phyloP scores from a whole-genome alignment of 2,888 invertebrate genomes.

The Mythimna vitellina region DNA sequence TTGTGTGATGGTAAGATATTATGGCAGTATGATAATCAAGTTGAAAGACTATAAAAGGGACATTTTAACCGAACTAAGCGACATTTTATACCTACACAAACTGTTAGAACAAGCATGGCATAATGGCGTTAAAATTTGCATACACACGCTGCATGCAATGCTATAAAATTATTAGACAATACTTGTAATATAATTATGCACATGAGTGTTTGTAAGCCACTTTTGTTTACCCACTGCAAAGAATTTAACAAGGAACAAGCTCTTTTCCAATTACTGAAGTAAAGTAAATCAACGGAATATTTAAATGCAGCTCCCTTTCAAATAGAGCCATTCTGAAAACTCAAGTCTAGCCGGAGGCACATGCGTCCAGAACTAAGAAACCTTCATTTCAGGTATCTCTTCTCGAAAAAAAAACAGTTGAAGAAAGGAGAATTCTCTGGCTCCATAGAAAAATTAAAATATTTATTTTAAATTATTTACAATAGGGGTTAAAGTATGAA shows the following conservation, averaged over 20 bases:
- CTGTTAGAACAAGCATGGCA: not conserved
- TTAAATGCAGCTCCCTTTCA: not conserved
- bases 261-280: not conserved
- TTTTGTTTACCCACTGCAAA: not conserved
- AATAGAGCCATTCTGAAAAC: not conserved
- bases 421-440: too few species aligned
- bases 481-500: too few species aligned
- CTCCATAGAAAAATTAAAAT: too few species aligned
- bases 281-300: not conserved
- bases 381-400: too few species aligned
- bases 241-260: not conserved
- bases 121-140: slow-evolving; percentile 23
- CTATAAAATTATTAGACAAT: slow-evolving; percentile 24
- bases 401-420: too few species aligned
- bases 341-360: not conserved
- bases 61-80: not conserved
- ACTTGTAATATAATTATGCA: not conserved
- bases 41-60: not conserved
- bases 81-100: not conserved
- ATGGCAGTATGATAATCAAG: not conserved
- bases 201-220: slow-evolving; percentile 1
- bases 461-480: too few species aligned
- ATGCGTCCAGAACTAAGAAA: not conserved
- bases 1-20: too few species aligned
- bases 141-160: slow-evolving; percentile 13